Percentiles rank a stretch among this genome's conserved stretches.
phyloP scores from a whole-genome alignment of 2,797 vertebrate species.

The Onychomys arenicola region DNA sequence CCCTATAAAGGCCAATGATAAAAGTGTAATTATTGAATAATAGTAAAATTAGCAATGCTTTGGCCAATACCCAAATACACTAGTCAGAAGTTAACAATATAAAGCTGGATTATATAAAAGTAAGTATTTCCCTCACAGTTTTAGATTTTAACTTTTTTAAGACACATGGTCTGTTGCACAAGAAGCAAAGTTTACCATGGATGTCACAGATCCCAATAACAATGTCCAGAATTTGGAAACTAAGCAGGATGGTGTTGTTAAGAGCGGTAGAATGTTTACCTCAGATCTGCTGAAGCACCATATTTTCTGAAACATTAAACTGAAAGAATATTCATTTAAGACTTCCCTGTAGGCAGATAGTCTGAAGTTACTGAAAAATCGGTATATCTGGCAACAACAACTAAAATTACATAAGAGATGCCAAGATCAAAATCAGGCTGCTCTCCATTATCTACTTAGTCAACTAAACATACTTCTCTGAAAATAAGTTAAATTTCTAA shows the following conservation, averaged over 20 bases:
- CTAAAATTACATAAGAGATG: constrained; percentile 37
- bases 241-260: constrained; percentile 1
- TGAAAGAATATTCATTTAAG: constrained; percentile 59
- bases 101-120: constrained; percentile 46
- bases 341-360: constrained; percentile 14
- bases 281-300: constrained; percentile 30
- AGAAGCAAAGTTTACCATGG: constrained; percentile 1
- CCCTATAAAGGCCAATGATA: not conserved
- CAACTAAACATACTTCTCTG: constrained; percentile 41
- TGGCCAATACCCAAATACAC: constrained; percentile 46
- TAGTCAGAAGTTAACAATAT: constrained; percentile 19
- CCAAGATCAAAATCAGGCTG: constrained; percentile 51
- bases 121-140: constrained; percentile 44
- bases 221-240: constrained; percentile 43
- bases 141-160: constrained; percentile 37
- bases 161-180: not conserved
- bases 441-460: constrained; percentile 40
- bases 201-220: constrained; percentile 49
- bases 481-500: constrained; percentile 60
- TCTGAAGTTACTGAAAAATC: constrained; percentile 63
- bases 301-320: not conserved
- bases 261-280: constrained; percentile 1
- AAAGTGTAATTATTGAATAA: constrained; percentile 14
- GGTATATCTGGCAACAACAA: constrained; percentile 33
- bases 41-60: constrained; percentile 48